These are phyloP conservation scores for Dendrophyllia cribrosa DNA, from an alignment of 64 coral and sea anemone species.

Conservation along the genomic window DNA sequence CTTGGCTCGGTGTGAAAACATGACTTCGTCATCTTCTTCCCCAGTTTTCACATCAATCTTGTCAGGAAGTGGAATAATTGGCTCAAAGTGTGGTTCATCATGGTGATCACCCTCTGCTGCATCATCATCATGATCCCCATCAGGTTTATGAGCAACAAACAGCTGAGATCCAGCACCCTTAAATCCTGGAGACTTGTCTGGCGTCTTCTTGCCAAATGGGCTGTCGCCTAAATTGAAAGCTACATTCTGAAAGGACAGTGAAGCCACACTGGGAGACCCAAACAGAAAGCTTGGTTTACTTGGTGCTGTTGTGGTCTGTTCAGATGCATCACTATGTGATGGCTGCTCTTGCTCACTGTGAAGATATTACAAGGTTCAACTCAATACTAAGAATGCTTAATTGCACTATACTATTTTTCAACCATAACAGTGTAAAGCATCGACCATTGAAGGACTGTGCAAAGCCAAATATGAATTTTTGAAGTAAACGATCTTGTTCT, in stretches of 20 bases:
- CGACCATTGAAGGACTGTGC: too few relatives aligned
- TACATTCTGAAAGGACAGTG: conserved; percentile 40
- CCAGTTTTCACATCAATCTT: conserved; percentile 82
- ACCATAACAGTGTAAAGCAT: too few relatives aligned
- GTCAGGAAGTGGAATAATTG: conserved; percentile 87
- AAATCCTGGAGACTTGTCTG: conserved; percentile 13
- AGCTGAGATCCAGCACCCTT: conserved; percentile 20
- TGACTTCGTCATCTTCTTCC: conserved; percentile 80
- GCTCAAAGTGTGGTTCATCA: conserved; percentile 83
- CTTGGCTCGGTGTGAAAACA: conserved; percentile 87
- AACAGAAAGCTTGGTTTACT: conserved; percentile 43
- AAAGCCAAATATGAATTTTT: too few relatives aligned
- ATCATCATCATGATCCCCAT: background rate
- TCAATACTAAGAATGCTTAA: background rate
- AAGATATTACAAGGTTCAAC: background rate
- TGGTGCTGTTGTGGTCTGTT: background rate
- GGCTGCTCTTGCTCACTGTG: background rate
- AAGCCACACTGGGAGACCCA: conserved; percentile 51
- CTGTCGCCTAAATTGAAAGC: background rate
- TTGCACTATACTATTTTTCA: too few relatives aligned
- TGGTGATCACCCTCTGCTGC: conserved; percentile 33
- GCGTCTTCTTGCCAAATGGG: conserved; percentile 23
- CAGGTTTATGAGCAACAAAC: background rate
- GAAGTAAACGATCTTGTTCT: too few relatives aligned
- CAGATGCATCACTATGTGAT: background rate